Evolutionary conservation across 2,797 vertebrate species (phyloP), one percentile per base, ranked within the genome.

Genomic region (Myotis daubentonii): DNA sequence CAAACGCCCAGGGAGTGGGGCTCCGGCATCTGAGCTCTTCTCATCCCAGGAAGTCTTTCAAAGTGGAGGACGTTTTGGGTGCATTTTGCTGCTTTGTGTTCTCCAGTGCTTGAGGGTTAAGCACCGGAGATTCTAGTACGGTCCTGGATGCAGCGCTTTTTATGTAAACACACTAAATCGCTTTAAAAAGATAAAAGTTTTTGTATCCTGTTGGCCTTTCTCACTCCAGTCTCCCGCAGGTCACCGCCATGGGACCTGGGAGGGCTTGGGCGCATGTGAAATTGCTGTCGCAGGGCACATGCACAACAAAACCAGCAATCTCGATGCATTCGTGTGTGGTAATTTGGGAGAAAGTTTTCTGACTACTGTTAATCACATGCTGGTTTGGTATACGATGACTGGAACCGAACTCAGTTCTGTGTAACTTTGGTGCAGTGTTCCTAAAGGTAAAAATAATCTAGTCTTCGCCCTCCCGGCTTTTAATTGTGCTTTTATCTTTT

Each of bases 401-500:
- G 25, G 25, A 33, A 55, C 79, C 41, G 22, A 87, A 93, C 65
- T 85, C 51, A 75, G 38, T 38, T 84, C 87, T 87, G 23, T 82
- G 5, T 78, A 76, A 85, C 65, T 91, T 28, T 6, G 57, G 19
- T 82, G 6, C 44, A 72, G 0, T 65, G 74, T 41, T 89, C 80
- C 57, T 81, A 87, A 92, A 83, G 49, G 22, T 82, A 83, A 94
- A 92, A 41, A 62, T 55, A n/a, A 55, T 60, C 25, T 57, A 71
- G 13, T 47, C 47, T 78, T 53, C n/a, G 20, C 3, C 6, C 53
- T 44, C 17, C 6, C 23, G 2, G 4, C 25, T 9, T 47, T 80
- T 90, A 33, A 38, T 74, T 88, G 74, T 93, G 53, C 47, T 83
- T 92, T 79, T 78, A 49, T 91, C 75, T 87, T 95, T 92, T 81